Evolutionary conservation across 1,140 invertebrate species (phyloP).

Genomic region (Lamellibrachia luymesi): DNA sequence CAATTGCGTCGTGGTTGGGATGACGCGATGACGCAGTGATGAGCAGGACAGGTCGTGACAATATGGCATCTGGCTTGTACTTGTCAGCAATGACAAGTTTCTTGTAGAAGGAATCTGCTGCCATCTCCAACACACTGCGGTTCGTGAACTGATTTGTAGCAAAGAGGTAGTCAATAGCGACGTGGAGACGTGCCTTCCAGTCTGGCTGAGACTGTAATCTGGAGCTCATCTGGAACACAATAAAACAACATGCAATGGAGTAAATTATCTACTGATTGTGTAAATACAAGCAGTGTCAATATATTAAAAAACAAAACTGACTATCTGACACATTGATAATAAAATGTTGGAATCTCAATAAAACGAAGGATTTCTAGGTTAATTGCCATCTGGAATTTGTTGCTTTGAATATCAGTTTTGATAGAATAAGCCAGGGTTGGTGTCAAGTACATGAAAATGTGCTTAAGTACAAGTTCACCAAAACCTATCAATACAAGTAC

Average conservation of each 20-base stretch:
- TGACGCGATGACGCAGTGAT: constrained; percentile 76
- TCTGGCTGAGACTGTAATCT: constrained; percentile 12
- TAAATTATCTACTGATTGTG: too few species aligned
- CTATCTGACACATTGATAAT: too few species aligned
- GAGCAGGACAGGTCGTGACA: constrained; percentile 70
- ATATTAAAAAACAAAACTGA: too few species aligned
- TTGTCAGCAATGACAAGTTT: constrained; percentile 70
- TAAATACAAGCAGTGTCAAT: too few species aligned
- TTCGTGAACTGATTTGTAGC: constrained; percentile 16
- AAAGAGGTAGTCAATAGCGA: not conserved
- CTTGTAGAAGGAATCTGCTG: constrained; percentile 68
- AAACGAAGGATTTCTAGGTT: too few species aligned
- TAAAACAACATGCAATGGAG: constrained; percentile 55
- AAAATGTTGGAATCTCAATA: too few species aligned
- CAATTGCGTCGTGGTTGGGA: constrained; percentile 64
- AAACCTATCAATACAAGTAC: too few species aligned
- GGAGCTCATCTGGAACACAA: constrained; percentile 55
- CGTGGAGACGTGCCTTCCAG: constrained; percentile 20
- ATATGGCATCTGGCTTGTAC: constrained; percentile 70
- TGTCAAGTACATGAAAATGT: too few species aligned
- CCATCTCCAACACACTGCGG: constrained; percentile 16
- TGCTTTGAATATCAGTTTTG: too few species aligned
- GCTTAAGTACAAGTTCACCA: too few species aligned
- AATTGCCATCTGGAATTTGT: too few species aligned
- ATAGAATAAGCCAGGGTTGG: too few species aligned